Base-by-base conservation (phyloP, 2,888 invertebrate genomes). In the Cheilosia vulpina region DNA sequence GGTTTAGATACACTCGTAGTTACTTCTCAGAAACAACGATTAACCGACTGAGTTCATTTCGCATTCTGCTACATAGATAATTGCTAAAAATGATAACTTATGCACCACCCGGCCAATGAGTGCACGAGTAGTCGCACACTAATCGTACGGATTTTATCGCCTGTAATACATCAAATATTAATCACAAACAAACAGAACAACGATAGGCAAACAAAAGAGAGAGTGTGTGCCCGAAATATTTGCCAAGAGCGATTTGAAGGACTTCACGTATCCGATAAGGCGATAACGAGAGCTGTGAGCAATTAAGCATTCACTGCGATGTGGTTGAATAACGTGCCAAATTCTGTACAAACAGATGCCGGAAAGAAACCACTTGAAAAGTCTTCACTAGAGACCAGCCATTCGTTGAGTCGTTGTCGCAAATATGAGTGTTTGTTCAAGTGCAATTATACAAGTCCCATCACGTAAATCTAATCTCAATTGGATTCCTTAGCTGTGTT, bases 381-480 rank as follows among this genome's bases (percentile, higher is more conserved):
- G 45, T 7, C 45, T n/a, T 27, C 62, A 31, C 17, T 31, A 13
- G 4, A 57, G 34, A 38, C n/a, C 15, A 4, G 2, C 2, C 7
- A 31, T 27, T 13, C 57, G 19, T 24, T 15, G 41, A 41, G 15
- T 7, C 19, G 50, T 41, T 17, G 7, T 17, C 13, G 57, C 31
- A 19, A 43, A 24, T 41, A 21, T 24, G 21, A 66, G 52, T 66
- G 53, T 79, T 65, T 65, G 34, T 43, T 72, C 27, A 43, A 73
- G 55, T 62, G 73, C 15, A 55, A 50, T 53, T 31, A 41, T 63
- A 53, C 24, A 27, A 43, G 66, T 19, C 63, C 38, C 19, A 62
- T 62, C 81, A 81, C 81, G 81, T 81, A 81, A 57, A 45, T 45
- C 62, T 75, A 75, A 81, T 81, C 81, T 75, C 58, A 63, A 75